A percentile compares a stretch with the other conserved stretches of the same genome.
Evolutionary conservation across 2,888 invertebrate species (phyloP).

Genomic region (Drosophila helvetica): DNA sequence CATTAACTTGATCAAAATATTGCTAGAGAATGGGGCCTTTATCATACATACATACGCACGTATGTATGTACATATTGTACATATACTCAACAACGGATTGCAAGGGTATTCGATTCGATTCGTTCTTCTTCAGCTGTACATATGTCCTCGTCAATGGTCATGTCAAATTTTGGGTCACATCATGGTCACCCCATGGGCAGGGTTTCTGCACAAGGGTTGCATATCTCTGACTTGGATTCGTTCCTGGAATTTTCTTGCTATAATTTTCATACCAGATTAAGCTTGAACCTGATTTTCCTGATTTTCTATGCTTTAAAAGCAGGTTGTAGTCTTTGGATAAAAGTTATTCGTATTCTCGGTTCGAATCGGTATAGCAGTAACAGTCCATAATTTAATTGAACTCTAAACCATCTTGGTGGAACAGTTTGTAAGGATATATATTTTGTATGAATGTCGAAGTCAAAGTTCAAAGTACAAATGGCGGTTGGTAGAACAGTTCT

Average conservation of each 20-base stretch:
- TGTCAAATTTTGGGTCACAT: neutral
- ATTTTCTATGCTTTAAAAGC: too few relatives aligned
- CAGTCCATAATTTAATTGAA: neutral
- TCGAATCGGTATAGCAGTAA: too few relatives aligned
- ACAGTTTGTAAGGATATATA: too few relatives aligned
- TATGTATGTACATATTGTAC: conserved; percentile 23
- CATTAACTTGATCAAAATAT: conserved; percentile 76
- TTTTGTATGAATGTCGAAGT: neutral
- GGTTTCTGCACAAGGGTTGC: too few relatives aligned
- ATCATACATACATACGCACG: conserved; percentile 29
- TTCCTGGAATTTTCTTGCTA: neutral
- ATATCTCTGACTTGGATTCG: neutral
- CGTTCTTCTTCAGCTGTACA: neutral
- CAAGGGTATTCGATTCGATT: conserved; percentile 50
- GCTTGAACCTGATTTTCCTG: too few relatives aligned
- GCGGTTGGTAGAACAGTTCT: conserved; percentile 34
- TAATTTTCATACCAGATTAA: too few relatives aligned
- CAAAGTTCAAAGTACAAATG: neutral
- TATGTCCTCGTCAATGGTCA: neutral
- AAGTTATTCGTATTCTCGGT: too few relatives aligned
- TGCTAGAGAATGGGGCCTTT: conserved; percentile 79
- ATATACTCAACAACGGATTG: conserved; percentile 59
- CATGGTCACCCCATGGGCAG: too few relatives aligned
- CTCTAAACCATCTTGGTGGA: neutral
- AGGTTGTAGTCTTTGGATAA: too few relatives aligned